phyloP scores from a whole-genome alignment of 2,888 invertebrate genomes.

The Hyppa rectilinea region DNA sequence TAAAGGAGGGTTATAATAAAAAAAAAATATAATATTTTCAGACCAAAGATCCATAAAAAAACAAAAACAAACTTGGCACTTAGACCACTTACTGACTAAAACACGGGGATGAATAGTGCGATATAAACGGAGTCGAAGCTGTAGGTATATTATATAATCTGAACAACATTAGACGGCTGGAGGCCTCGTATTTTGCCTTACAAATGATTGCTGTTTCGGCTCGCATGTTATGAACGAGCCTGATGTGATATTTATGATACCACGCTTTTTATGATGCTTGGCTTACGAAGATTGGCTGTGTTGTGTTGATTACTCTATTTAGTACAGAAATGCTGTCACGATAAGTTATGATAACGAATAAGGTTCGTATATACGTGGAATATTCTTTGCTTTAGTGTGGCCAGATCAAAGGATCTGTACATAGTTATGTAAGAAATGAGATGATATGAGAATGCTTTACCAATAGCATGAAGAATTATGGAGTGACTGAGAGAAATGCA shows the following conservation, averaged over 20 bases:
- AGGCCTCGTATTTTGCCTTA: conserved; percentile 81
- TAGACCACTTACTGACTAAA: too few relatives aligned
- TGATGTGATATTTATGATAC: conserved; percentile 70
- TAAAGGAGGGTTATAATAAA: too few relatives aligned
- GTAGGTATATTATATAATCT: conserved; percentile 74
- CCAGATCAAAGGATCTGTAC: background rate
- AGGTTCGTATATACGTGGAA: conserved; percentile 3
- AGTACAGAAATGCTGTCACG: conserved; percentile 22
- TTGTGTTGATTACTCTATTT: conserved; percentile 55
- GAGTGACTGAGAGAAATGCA: background rate
- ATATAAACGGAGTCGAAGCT: too few relatives aligned
- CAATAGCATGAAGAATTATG: background rate
- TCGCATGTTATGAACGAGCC: conserved; percentile 64
- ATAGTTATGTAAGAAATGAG: too few relatives aligned
- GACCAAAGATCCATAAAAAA: too few relatives aligned
- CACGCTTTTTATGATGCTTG: conserved; percentile 48
- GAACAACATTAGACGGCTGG: conserved; percentile 75
- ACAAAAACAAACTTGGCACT: too few relatives aligned
- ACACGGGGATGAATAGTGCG: too few relatives aligned
- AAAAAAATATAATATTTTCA: too few relatives aligned
- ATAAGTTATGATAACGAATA: conserved; percentile 29
- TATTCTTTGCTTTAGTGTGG: background rate
- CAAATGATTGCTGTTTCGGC: conserved; percentile 76
- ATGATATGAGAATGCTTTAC: background rate
- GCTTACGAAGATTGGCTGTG: conserved; percentile 48